Evolutionary conservation across 2,888 invertebrate species (phyloP), one percentile per base, ranked within the genome.

Genomic region (Eremobia ochroleuca): DNA sequence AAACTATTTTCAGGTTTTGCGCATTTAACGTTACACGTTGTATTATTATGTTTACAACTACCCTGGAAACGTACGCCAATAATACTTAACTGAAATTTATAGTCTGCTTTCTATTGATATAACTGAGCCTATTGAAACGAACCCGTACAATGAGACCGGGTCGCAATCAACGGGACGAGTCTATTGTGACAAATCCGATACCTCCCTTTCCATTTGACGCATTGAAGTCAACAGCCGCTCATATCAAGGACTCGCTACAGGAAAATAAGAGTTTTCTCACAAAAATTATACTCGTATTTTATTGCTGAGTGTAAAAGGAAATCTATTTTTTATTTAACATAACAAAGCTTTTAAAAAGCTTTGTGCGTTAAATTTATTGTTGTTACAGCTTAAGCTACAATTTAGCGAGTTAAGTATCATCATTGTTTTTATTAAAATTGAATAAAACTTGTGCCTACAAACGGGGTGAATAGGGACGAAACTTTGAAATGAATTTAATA

Each of bases 151-250:
- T 94, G 91, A 91, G 91, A 91, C 89, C 90, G 91, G 90, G 88
- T 88, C 90, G 87, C 92, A 94, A 95, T 94, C 93, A 93, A 91
- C 89, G 83, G 85, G 92, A 93, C 92, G 92, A 91, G 87, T 83
- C 93, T 83, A 93, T 95, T 95, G 95, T 95, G 90, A 89, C 86
- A 88, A 90, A 87, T 88, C 88, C 86, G 85, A 90, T 88, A 87
- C 82, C 85, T 83, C 85, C 83, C 87, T 85, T 92, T 92, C 88
- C 87, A 89, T 90, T 85, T 83, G 86, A 86, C 88, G 83, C 89
- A 90, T 89, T 89, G 87, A 89, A 86, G 87, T 72, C 69, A 77
- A 76, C 62, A 80, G 78, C 73, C 25, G 58, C 46, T 75, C 62
- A 83, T 78, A 83, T 74, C 65, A 74, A 76, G 81, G 46, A 61